phyloP scores from a whole-genome alignment of 2,888 invertebrate genomes.

The Bedellia somnulentella region DNA sequence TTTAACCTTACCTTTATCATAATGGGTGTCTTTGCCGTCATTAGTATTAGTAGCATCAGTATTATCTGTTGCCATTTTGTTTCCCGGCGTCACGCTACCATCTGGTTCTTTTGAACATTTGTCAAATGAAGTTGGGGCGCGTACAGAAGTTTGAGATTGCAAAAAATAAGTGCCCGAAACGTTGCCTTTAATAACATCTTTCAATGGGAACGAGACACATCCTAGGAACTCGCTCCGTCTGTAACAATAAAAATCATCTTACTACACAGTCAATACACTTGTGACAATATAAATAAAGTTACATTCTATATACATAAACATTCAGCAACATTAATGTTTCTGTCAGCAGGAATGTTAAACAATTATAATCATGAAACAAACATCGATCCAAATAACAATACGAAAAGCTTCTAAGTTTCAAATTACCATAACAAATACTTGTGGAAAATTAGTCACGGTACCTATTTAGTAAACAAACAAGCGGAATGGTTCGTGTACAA shows the following conservation, averaged over 20 bases:
- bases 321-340: too few species aligned
- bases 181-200: constrained; percentile 75
- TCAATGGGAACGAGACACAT: constrained; percentile 89
- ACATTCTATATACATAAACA: too few species aligned
- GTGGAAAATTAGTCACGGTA: not conserved
- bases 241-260: constrained; percentile 39
- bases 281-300: too few species aligned
- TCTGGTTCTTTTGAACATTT: constrained; percentile 17
- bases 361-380: too few species aligned
- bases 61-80: constrained; percentile 54
- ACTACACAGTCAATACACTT: too few species aligned
- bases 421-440: not conserved
- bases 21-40: constrained; percentile 40
- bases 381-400: too few species aligned
- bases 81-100: constrained; percentile 28
- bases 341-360: too few species aligned
- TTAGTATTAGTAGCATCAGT: constrained; percentile 45
- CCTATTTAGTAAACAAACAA: too few species aligned
- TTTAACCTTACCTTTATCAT: constrained; percentile 42
- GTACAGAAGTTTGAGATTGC: constrained; percentile 58
- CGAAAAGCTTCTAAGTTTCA: not conserved
- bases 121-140: constrained; percentile 19
- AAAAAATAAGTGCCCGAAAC: constrained; percentile 72
- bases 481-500: too few species aligned
- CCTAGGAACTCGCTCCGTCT: constrained; percentile 93